A percentile compares a stretch with the other conserved stretches of the same genome.
phyloP scores from a whole-genome alignment of 1,140 invertebrate species.

The Pogonus chalceus region DNA sequence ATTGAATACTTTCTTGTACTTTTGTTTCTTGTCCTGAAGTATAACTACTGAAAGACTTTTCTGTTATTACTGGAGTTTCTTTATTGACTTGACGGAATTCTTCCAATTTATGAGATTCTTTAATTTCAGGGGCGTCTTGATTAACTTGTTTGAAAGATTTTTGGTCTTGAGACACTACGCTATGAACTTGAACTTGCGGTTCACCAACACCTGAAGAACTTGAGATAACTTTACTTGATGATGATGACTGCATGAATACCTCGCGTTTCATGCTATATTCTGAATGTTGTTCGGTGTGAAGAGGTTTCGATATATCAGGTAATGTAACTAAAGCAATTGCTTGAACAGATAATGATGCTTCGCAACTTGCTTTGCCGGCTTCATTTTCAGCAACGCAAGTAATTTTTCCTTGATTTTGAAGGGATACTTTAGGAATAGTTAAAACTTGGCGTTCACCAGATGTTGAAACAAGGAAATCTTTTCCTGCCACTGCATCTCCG shows the following conservation, averaged over 20 bases:
- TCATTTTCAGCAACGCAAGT: slow-evolving; percentile 67
- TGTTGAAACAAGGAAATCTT: slow-evolving; percentile 56
- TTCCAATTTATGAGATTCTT: slow-evolving; percentile 39
- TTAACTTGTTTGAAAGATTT: slow-evolving; percentile 32
- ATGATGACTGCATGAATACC: slow-evolving; percentile 35
- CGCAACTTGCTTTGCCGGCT: slow-evolving; percentile 57
- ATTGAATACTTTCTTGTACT: slow-evolving; percentile 17
- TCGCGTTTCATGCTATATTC: slow-evolving; percentile 36
- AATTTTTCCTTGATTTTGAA: slow-evolving; percentile 53
- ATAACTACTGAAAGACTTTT: slow-evolving; percentile 24
- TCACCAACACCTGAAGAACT: slow-evolving; percentile 19
- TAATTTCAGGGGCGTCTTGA: slow-evolving; percentile 28
- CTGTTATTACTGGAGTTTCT: slow-evolving; percentile 24
- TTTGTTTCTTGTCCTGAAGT: slow-evolving; percentile 18
- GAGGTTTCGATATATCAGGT: slow-evolving; percentile 26
- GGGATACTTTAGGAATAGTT: slow-evolving; percentile 46
- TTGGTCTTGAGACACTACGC: slow-evolving; percentile 28
- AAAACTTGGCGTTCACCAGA: slow-evolving; percentile 62
- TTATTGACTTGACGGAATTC: slow-evolving; percentile 40
- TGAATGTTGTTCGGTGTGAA: slow-evolving; percentile 22
- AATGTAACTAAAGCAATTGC: slow-evolving; percentile 30
- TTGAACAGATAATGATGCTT: slow-evolving; percentile 46
- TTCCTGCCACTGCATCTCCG: slow-evolving; percentile 55
- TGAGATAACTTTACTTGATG: slow-evolving; percentile 28
- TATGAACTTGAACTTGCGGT: slow-evolving; percentile 34